Percentiles rank a stretch among this genome's conserved stretches.
Evolutionary conservation across 2,888 invertebrate genomes (phyloP).

Genomic region (Parnassius glacialis): DNA sequence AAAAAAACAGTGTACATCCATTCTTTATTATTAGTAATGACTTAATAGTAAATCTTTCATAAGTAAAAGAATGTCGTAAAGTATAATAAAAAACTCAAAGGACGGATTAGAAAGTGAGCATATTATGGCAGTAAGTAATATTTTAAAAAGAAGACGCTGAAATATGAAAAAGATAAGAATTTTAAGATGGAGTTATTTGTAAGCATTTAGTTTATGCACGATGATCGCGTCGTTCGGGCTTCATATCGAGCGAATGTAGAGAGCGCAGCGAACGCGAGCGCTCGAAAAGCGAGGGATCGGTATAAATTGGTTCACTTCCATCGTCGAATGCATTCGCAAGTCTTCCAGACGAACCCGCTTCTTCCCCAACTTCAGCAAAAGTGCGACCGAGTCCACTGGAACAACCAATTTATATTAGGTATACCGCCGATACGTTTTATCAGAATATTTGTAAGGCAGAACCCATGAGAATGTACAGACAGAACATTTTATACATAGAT

Average conservation of each 20-base stretch:
- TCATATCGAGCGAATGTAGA: conserved; percentile 82
- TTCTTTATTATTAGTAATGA: conserved; percentile 61
- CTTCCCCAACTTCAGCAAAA: conserved; percentile 68
- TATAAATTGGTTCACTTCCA: conserved; percentile 96
- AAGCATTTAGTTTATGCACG: conserved; percentile 48
- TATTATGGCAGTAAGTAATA: conserved; percentile 46
- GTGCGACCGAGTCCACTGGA: conserved; percentile 69
- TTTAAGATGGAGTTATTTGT: neutral
- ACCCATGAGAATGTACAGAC: too few species aligned
- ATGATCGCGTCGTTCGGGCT: conserved; percentile 70
- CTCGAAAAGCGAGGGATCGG: conserved; percentile 94
- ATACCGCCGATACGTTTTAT: too few species aligned
- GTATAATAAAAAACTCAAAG: conserved; percentile 33
- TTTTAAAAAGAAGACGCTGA: conserved; percentile 23
- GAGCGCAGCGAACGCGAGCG: conserved; percentile 88
- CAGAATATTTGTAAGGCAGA: too few species aligned
- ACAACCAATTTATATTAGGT: conserved; percentile 24
- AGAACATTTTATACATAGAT: too few species aligned
- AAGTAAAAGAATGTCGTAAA: conserved; percentile 38
- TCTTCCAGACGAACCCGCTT: conserved; percentile 72
- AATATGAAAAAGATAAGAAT: neutral
- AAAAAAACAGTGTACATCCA: conserved; percentile 15
- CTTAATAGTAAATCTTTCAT: conserved; percentile 56
- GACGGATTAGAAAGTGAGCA: conserved; percentile 58
- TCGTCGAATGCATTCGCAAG: conserved; percentile 86